These are phyloP conservation scores for Benitochromis conjunctus DNA, from an alignment of 2,113 vertebrate species.

Conservation along the genomic window DNA sequence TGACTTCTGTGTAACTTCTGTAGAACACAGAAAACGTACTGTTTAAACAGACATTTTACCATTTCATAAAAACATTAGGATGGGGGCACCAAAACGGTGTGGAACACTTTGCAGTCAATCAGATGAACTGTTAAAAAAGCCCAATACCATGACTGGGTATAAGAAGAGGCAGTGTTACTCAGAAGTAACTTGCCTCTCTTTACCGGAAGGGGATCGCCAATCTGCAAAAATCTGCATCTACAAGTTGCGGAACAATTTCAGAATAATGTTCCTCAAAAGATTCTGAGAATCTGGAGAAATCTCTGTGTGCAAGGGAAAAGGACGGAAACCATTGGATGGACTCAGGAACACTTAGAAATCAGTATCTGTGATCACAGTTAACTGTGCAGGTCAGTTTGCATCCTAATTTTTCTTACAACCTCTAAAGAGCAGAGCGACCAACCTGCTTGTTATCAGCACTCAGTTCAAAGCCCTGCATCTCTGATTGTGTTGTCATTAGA, in stretches of 20 bases:
- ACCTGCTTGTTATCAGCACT: neutral
- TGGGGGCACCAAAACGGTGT: neutral
- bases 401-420: neutral
- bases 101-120: neutral
- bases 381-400: fast-evolving
- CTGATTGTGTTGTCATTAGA: neutral
- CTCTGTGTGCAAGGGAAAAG: neutral
- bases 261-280: neutral
- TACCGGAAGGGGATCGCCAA: fast-evolving
- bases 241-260: neutral
- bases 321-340: neutral
- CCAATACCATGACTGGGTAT: neutral
- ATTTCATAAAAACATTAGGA: neutral
- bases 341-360: neutral
- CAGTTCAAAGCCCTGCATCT: neutral
- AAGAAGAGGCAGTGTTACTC: neutral
- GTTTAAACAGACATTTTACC: neutral
- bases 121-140: neutral
- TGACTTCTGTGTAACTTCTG: neutral
- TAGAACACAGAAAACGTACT: fast-evolving
- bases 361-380: neutral
- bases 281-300: neutral
- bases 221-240: neutral
- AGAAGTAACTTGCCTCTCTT: neutral
- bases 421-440: neutral